Conservation (phyloP, 2,888 invertebrate species). For the Apotomis turbidana region DNA sequence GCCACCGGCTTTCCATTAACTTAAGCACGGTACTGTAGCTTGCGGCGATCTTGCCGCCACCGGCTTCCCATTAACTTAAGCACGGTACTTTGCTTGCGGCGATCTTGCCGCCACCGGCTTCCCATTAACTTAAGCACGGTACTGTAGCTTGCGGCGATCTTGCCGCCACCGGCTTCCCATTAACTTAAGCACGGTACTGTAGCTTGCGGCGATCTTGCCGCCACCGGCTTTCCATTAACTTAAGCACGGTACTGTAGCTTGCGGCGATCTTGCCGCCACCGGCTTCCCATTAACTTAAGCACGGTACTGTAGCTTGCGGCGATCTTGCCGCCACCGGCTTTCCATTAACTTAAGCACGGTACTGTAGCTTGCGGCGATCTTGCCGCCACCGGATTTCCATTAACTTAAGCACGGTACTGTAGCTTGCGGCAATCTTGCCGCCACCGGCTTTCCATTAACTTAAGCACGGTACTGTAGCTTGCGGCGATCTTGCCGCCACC, state of each 20-base stretch:
- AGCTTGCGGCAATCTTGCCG: neutral
- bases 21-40: neutral
- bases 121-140: slow-evolving; percentile 10
- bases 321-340: neutral
- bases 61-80: slow-evolving; percentile 11
- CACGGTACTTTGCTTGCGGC: neutral
- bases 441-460: slow-evolving; percentile 9
- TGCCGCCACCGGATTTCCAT: neutral
- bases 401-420: neutral
- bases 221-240: slow-evolving; percentile 9
- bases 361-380: neutral
- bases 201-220: neutral
- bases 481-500: neutral
- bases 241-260: neutral
- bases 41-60: neutral
- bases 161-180: neutral
- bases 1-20: slow-evolving; percentile 10
- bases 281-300: slow-evolving; percentile 12
- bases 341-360: slow-evolving; percentile 10
- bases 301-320: neutral
- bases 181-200: neutral
- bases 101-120: neutral
- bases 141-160: neutral
- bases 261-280: neutral
- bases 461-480: neutral